Percentiles rank a stretch among this genome's conserved stretches.
phyloP scores from a whole-genome alignment of 1,140 invertebrate species.

The Laupala kohalensis region DNA sequence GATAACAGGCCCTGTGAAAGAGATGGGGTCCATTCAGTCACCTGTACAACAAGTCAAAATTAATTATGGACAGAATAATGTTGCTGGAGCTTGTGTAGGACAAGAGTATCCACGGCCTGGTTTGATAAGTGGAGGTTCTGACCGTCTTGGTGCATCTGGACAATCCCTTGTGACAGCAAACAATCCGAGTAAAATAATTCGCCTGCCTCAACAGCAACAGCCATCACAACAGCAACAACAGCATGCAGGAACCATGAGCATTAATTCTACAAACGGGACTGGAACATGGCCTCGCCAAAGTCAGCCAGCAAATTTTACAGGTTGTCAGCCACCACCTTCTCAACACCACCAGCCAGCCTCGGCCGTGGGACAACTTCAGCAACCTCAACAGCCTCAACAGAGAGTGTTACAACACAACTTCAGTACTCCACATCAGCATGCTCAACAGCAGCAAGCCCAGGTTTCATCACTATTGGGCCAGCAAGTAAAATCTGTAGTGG shows the following conservation, averaged over 20 bases:
- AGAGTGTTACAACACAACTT: background rate
- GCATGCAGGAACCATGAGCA: background rate
- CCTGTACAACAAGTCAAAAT: background rate
- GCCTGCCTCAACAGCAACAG: background rate
- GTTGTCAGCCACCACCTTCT: conserved; percentile 15
- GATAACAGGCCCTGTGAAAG: background rate
- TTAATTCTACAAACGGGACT: background rate
- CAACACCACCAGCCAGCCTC: conserved; percentile 16
- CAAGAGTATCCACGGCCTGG: background rate
- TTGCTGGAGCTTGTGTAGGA: background rate
- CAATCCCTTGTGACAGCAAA: background rate
- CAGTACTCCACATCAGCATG: conserved; percentile 17
- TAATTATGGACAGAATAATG: background rate
- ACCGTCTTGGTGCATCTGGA: background rate
- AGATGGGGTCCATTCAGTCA: background rate
- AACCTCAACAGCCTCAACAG: background rate
- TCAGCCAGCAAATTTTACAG: conserved; percentile 9
- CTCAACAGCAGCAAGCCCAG: conserved; percentile 24
- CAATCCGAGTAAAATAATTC: background rate
- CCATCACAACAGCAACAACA: background rate
- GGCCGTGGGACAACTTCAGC: conserved; percentile 14
- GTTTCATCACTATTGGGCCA: background rate
- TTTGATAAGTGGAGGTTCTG: background rate
- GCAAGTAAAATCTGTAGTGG: background rate
- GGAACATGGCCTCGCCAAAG: conserved; percentile 23